Evolutionary conservation across 2,888 invertebrate genomes (phyloP).

Genomic region (Hipparchia sbordonii): DNA sequence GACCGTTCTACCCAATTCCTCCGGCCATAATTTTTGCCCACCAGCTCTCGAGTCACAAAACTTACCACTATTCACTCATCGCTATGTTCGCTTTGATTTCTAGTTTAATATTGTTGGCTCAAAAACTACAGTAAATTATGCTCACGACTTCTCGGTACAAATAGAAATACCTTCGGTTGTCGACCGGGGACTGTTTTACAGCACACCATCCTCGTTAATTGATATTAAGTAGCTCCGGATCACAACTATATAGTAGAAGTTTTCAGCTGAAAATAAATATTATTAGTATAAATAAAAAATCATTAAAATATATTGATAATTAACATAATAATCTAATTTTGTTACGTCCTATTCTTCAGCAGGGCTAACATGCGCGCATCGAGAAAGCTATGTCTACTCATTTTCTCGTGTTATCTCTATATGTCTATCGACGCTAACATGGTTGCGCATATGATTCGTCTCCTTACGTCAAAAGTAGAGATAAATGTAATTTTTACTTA

Average conservation of each 20-base stretch:
- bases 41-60: background rate
- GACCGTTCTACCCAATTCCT: background rate
- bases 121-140: background rate
- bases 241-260: conserved; percentile 73
- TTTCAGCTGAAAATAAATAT: conserved; percentile 61
- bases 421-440: no score
- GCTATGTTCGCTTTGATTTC: background rate
- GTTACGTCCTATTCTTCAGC: no score
- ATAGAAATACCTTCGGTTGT: background rate
- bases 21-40: background rate
- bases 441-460: no score
- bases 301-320: no score
- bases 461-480: no score
- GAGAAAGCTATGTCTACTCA: no score
- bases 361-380: no score
- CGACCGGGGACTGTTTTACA: conserved; percentile 50
- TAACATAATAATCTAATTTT: no score
- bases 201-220: conserved; percentile 72
- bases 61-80: conserved; percentile 1
- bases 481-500: no score
- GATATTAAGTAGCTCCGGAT: conserved; percentile 75
- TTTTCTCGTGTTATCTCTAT: no score
- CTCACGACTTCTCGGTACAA: background rate
- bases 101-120: background rate
- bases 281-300: no score